Percentiles rank a stretch among this genome's conserved stretches.
Conservation (phyloP, 2,888 invertebrate species). For the Drosophila pegasa region DNA sequence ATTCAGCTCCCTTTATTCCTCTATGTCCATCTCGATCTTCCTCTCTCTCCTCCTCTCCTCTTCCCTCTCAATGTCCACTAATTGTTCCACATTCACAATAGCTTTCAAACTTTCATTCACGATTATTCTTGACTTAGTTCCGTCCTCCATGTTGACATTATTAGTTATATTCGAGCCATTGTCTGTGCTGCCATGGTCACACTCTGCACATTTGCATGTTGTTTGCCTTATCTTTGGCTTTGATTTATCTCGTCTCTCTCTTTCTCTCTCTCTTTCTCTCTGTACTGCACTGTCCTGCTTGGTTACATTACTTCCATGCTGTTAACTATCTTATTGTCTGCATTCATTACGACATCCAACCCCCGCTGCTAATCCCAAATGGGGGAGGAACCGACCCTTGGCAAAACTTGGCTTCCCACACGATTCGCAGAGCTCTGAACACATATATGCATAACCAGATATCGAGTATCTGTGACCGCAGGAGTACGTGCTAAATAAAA, state of each 20-base stretch:
- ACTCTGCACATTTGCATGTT: conserved; percentile 3
- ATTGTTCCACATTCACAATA: not conserved
- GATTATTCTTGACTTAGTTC: not conserved
- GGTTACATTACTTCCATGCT: not conserved
- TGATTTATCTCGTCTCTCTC: conserved; percentile 7
- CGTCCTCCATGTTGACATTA: not conserved
- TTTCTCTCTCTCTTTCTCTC: too few relatives aligned
- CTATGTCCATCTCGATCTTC: not conserved
- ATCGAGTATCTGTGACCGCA: conserved; percentile 45
- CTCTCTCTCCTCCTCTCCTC: not conserved
- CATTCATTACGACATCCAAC: conserved; percentile 7
- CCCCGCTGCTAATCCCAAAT: not conserved
- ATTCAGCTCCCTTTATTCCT: not conserved
- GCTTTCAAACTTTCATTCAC: too few relatives aligned
- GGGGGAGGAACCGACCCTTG: conserved; percentile 4
- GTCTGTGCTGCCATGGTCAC: not conserved
- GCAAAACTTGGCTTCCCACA: conserved; percentile 13
- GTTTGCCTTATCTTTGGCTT: conserved; percentile 4
- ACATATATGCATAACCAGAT: conserved; percentile 19
- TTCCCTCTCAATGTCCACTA: not conserved
- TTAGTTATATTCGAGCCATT: not conserved
- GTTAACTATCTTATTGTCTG: conserved; percentile 6
- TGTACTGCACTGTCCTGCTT: not conserved
- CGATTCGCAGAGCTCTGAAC: conserved; percentile 11
- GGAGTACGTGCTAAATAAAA: conserved; percentile 35